Evolutionary conservation across 2,888 invertebrate species (phyloP), one percentile per base, ranked within the genome.

Genomic region (Hydrotaea diabolus): DNA sequence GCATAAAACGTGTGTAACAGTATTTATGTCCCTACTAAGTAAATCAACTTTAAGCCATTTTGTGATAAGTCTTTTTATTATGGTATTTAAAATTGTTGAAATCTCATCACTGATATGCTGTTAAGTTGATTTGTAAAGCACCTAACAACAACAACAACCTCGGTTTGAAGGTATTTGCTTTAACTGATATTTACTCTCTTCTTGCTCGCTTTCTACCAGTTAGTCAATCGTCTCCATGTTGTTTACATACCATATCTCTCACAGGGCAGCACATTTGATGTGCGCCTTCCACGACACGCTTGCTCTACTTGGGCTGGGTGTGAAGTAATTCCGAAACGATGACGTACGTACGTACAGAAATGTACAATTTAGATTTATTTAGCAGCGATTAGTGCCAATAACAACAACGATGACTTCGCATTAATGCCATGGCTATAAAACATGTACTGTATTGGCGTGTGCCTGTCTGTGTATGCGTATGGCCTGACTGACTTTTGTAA

Each of bases 271-370:
- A 57, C 31, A 31, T 7, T 46, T 46, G 17, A 21, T 31, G 66
- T 73, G 55, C n/a, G 19, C 21, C n/a, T 73, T 73, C 64, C 11
- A 49, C 73, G 36, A 8, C 46, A 59, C 36, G 69, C n/a, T n/a
- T n/a, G n/a, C n/a, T 4, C 31, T 31, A 31, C 31, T 31, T 31
- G 7, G 31, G 7, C 31, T 31, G 77, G 78, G 78, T 82, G 78
- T 82, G 74, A 82, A 82, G 75, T 79, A 76, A 75, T 74, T 82
- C 17, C 53, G 21, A 57, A 79, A 59, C 69, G 46, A 82, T 78
- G 82, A 77, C 82, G 77, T 81, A 71, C 53, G n/a, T n/a, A n/a
- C 53, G 7, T 53, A 19, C 19, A 57, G 66, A 17, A 13, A 49
- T 49, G 49, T 49, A 49, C 49, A 49, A 4, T n/a, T 17, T 31